A percentile compares a stretch with the other conserved stretches of the same genome.
Evolutionary conservation across 1,140 invertebrate genomes (phyloP).

Genomic region (Nomia melanderi): DNA sequence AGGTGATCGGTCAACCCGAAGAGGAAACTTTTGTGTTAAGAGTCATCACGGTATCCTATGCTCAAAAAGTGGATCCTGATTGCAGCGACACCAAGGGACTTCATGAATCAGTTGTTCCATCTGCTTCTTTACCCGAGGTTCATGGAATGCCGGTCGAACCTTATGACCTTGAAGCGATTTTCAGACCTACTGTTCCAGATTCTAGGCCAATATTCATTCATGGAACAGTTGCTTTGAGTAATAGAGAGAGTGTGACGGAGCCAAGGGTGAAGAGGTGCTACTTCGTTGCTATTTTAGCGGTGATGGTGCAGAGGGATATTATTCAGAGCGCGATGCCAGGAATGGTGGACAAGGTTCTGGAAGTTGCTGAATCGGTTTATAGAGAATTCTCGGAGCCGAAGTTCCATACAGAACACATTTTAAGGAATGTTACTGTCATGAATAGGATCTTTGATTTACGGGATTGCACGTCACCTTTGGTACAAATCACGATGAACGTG

Average conservation of each 20-base stretch:
- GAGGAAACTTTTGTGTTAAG: slow-evolving; percentile 62
- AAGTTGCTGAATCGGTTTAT: slow-evolving; percentile 70
- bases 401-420: slow-evolving; percentile 72
- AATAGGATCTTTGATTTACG: slow-evolving; percentile 76
- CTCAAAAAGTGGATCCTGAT: slow-evolving; percentile 70
- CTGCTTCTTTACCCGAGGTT: slow-evolving; percentile 64
- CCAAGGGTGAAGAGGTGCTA: slow-evolving; percentile 75
- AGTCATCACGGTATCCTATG: slow-evolving; percentile 74
- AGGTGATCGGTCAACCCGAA: slow-evolving; percentile 59
- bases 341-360: slow-evolving; percentile 74
- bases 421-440: slow-evolving; percentile 72
- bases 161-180: slow-evolving; percentile 67
- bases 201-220: slow-evolving; percentile 67
- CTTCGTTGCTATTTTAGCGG: slow-evolving; percentile 71
- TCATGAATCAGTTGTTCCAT: slow-evolving; percentile 62
- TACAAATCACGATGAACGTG: slow-evolving; percentile 52
- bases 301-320: slow-evolving; percentile 75
- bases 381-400: slow-evolving; percentile 65
- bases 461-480: slow-evolving; percentile 65
- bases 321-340: slow-evolving; percentile 69
- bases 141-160: slow-evolving; percentile 52
- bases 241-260: slow-evolving; percentile 68
- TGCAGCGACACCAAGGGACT: slow-evolving; percentile 68
- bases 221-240: slow-evolving; percentile 65
- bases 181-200: slow-evolving; percentile 54